These are phyloP conservation scores for Benitochromis conjunctus DNA, from an alignment of 2,113 vertebrate genomes.

Conservation along the genomic window DNA sequence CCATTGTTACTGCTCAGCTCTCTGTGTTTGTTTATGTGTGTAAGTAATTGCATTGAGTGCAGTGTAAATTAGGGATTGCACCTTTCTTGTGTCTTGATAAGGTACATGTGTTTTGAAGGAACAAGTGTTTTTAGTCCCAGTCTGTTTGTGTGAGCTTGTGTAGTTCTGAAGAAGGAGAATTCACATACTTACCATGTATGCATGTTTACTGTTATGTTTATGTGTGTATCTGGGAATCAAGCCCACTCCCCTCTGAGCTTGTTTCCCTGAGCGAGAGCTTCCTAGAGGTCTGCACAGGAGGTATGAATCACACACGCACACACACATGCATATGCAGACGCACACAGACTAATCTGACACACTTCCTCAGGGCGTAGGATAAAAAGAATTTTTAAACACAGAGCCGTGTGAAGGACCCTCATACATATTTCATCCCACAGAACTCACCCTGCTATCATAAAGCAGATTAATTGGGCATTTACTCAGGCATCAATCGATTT, in stretches of 20 bases:
- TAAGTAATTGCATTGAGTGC: not conserved
- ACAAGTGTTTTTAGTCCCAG: not conserved
- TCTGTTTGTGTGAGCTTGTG: not conserved
- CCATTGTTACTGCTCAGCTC: not conserved
- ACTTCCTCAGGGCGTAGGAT: slow-evolving; percentile 52
- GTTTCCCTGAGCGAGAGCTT: slow-evolving; percentile 37
- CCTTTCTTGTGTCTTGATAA: not conserved
- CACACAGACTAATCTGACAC: slow-evolving; percentile 35
- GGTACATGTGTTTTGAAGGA: not conserved
- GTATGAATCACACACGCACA: not conserved
- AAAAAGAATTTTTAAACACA: slow-evolving; percentile 64
- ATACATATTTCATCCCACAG: slow-evolving; percentile 67
- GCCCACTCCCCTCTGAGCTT: not conserved
- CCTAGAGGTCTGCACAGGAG: slow-evolving; percentile 25
- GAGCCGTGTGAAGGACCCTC: slow-evolving; percentile 58
- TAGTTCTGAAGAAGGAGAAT: not conserved
- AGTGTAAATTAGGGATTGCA: not conserved
- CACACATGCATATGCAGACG: not conserved
- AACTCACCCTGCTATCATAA: slow-evolving; percentile 55
- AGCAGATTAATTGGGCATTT: slow-evolving; percentile 69
- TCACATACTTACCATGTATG: not conserved
- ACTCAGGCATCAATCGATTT: slow-evolving; percentile 66
- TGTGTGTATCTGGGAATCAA: not conserved
- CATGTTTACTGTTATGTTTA: not conserved
- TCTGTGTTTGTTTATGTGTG: not conserved